Evolutionary conservation across 2,113 vertebrate species (phyloP).

Genomic region (Holacanthus passer): DNA sequence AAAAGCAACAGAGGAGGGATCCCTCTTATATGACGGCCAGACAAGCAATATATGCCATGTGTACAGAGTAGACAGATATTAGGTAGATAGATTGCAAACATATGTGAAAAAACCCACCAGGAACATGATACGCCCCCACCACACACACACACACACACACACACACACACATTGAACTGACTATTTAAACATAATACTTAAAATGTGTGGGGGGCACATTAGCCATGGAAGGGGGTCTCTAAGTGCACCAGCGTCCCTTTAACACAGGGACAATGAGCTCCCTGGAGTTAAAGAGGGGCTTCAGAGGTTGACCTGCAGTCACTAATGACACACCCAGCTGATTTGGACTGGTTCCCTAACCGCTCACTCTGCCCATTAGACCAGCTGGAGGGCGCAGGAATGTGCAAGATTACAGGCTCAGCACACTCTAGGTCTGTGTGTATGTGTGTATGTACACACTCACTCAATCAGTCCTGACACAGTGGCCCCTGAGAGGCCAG

Average conservation of each 20-base stretch:
- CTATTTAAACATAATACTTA: neutral
- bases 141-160: too few species aligned
- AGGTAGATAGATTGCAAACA: too few species aligned
- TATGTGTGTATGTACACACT: conserved; percentile 12
- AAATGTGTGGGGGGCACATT: neutral
- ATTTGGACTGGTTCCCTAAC: conserved; percentile 20
- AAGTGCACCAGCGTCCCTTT: conserved; percentile 21
- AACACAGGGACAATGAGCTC: conserved; percentile 37
- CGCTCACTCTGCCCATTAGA: conserved; percentile 19
- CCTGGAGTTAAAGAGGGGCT: conserved; percentile 31
- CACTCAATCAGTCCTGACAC: conserved; percentile 30
- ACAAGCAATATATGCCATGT: too few species aligned
- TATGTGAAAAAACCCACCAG: too few species aligned
- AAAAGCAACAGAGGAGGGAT: too few species aligned
- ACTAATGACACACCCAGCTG: conserved; percentile 52
- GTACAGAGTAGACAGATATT: too few species aligned
- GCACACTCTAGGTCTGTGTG: neutral
- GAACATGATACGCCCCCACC: too few species aligned
- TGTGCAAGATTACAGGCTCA: conserved; percentile 59
- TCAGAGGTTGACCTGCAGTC: conserved; percentile 34
- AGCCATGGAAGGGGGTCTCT: neutral
- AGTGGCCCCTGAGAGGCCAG: conserved; percentile 15
- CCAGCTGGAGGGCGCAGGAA: conserved; percentile 38
- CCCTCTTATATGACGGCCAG: too few species aligned
- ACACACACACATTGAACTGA: conserved; percentile 9